phyloP scores from a whole-genome alignment of 2,888 invertebrate genomes.

The Neocrepidodera transversa region DNA sequence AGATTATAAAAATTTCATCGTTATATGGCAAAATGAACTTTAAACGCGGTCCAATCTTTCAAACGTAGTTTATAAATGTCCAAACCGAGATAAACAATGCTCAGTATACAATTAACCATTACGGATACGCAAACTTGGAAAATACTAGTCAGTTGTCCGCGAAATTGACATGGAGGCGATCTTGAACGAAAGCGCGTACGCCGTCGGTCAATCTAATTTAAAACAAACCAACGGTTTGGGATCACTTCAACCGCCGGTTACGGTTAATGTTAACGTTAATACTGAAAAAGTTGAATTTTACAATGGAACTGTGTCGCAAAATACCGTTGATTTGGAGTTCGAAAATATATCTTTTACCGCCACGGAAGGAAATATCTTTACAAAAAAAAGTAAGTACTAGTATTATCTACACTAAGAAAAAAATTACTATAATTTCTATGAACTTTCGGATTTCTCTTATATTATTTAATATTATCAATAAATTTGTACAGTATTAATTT shows the following conservation, averaged over 20 bases:
- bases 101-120: constrained; percentile 27
- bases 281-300: constrained; percentile 14
- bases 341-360: constrained; percentile 77
- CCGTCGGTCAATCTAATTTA: constrained; percentile 7
- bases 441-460: too few relatives aligned
- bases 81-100: constrained; percentile 42
- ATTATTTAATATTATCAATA: too few relatives aligned
- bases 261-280: constrained; percentile 13
- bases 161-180: constrained; percentile 24
- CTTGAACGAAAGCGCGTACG: constrained; percentile 24
- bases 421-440: too few relatives aligned
- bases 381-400: constrained; percentile 33
- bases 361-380: constrained; percentile 66
- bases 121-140: constrained; percentile 12
- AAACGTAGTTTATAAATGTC: constrained; percentile 50
- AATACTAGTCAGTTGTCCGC: constrained; percentile 3
- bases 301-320: background rate
- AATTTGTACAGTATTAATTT: too few relatives aligned
- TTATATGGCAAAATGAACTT: constrained; percentile 44
- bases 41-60: constrained; percentile 50
- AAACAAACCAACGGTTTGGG: too few relatives aligned
- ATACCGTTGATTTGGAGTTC: constrained; percentile 72
- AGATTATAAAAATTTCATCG: background rate
- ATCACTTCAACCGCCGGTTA: too few relatives aligned
- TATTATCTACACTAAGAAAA: too few relatives aligned